Evolutionary conservation across 2,113 vertebrate genomes (phyloP).

Genomic region (Rattus rattus): DNA sequence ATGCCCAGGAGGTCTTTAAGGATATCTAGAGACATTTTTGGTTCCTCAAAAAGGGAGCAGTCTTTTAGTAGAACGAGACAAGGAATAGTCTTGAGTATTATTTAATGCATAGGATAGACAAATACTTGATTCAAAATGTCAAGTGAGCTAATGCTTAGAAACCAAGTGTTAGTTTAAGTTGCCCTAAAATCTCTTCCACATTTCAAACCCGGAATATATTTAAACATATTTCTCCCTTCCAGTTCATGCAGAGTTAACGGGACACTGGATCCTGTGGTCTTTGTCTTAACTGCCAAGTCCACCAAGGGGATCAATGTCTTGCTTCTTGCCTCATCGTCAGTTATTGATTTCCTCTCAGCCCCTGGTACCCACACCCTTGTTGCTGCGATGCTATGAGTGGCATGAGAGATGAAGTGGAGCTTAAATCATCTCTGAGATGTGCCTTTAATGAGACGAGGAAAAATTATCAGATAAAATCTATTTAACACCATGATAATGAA

Average conservation of each 20-base stretch:
- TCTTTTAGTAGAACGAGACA: not conserved
- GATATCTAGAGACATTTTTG: not conserved
- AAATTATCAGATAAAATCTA: slow-evolving; percentile 64
- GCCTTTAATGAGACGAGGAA: slow-evolving; percentile 65
- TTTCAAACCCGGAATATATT: not conserved
- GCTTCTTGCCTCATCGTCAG: slow-evolving; percentile 89
- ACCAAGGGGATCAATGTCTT: slow-evolving; percentile 87
- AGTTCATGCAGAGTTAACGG: slow-evolving; percentile 81
- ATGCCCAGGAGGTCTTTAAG: not conserved
- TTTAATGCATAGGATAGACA: not conserved
- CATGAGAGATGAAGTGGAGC: slow-evolving; percentile 8
- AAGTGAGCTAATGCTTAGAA: not conserved
- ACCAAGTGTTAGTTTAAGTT: not conserved
- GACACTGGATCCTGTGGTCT: slow-evolving; percentile 76
- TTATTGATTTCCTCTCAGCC: slow-evolving; percentile 88
- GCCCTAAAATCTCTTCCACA: not conserved
- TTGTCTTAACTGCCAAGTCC: slow-evolving; percentile 84
- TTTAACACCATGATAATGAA: slow-evolving; percentile 6
- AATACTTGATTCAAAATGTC: not conserved
- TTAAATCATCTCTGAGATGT: slow-evolving; percentile 45
- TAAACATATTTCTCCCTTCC: not conserved
- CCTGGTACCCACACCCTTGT: slow-evolving; percentile 81
- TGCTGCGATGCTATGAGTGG: slow-evolving; percentile 56
- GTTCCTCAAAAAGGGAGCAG: not conserved
- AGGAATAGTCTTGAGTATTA: no score